Evolutionary conservation across 1,140 invertebrate genomes (phyloP), one percentile per base, ranked within the genome.

Genomic region (Drosophila bocqueti): DNA sequence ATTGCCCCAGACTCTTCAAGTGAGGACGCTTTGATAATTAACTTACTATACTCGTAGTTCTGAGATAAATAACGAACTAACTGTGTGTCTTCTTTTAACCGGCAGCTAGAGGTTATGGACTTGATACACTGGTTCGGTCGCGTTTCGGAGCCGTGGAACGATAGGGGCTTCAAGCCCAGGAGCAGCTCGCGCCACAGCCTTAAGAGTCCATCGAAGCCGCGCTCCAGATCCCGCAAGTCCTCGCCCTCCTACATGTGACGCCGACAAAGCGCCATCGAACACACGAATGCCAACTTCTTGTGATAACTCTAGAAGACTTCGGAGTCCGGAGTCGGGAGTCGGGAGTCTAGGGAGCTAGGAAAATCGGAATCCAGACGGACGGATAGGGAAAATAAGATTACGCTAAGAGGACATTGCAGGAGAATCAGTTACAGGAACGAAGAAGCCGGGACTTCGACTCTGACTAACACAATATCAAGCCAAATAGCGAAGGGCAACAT

Each of bases 1-100:
- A 81, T 92, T 96, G 59, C 95, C 95, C 7, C 94, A 94, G 66
- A 93, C 94, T 46, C 86, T 96, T 57, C 95, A 95, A 85, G 94
- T 95, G 60, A 57, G 38, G 26, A 18, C 4, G 15, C 21, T 21
- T 5, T 11, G 5, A 26, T 34, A 45, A 34, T 15, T 31, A 16
- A 8, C 2, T 9, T 7, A 5, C 1, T 9, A 4, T 1, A n/a
- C n/a, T n/a, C n/a, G n/a, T n/a, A 10, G 3, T 15, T 36, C 18
- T 34, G 10, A 7, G 10, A 7, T 13, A 18, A 13, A 4, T 6
- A 21, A 59, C 4, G 2, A 40, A 40, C 15, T n/a, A n/a, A 46
- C 5, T 29, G 4, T 26, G 2, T 18, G 1, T n/a, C 6, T 24
- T 9, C 43, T 6, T 18, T 34, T 4, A 24, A 4, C 6, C 40